Conservation (phyloP, 2,888 invertebrate species). For the Sialis lutaria region DNA sequence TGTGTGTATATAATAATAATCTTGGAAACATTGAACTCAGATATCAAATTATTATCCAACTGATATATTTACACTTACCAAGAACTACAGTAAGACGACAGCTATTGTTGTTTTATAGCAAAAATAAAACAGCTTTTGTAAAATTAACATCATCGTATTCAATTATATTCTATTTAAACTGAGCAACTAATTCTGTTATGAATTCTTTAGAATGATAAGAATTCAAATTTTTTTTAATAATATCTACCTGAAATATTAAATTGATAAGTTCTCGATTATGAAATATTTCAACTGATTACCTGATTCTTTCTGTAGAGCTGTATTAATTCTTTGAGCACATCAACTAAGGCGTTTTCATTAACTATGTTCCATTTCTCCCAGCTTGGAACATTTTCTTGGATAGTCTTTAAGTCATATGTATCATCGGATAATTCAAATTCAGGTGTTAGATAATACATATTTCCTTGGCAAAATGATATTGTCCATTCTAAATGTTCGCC, state of each 20-base stretch:
- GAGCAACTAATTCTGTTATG: too few species aligned
- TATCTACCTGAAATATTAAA: constrained; percentile 3
- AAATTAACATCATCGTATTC: too few species aligned
- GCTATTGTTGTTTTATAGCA: too few species aligned
- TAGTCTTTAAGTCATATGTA: constrained; percentile 34
- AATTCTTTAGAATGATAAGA: too few species aligned
- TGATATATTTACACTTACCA: too few species aligned
- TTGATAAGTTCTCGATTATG: not conserved
- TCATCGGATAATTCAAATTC: constrained; percentile 60
- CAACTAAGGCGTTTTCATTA: constrained; percentile 36
- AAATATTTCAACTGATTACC: constrained; percentile 21
- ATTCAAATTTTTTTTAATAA: constrained; percentile 30
- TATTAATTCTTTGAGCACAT: constrained; percentile 43
- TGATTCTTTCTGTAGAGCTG: constrained; percentile 43
- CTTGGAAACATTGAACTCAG: too few species aligned
- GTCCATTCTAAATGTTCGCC: constrained; percentile 50
- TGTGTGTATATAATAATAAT: too few species aligned
- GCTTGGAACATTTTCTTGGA: too few species aligned
- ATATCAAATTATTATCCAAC: too few species aligned
- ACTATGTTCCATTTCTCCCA: constrained; percentile 45
- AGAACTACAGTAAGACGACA: too few species aligned
- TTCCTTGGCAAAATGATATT: constrained; percentile 41
- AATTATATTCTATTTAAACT: too few species aligned
- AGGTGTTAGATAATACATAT: constrained; percentile 37
- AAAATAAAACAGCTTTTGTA: too few species aligned